Evolutionary conservation across 1,140 invertebrate genomes (phyloP), one percentile per base, ranked within the genome.

Genomic region (Cheumatopsyche charites): DNA sequence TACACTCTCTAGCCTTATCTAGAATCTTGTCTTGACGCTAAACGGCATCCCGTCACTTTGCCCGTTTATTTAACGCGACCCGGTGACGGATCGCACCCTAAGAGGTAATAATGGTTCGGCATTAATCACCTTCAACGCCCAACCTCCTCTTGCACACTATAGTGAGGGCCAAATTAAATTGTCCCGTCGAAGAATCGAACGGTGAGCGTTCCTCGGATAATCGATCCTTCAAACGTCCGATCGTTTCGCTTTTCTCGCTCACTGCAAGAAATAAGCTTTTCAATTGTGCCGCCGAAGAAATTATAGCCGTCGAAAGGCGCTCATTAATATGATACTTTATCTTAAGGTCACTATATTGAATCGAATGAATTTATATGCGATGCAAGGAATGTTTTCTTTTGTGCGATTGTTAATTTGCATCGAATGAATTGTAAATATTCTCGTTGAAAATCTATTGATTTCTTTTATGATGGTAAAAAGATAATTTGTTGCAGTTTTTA

Each of bases 101-200:
- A 67, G 26, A 67, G 49, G 70, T 69, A 67, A 65, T 74, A 63
- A 74, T 72, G 70, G 61, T 26, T 43, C 29, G 21, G 47, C 70
- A 74, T 74, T 74, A 71, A 74, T 74, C 73, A 71, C 73, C 29
- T 41, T 47, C 49, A 41, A 42, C 65, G 17, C 45, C 43, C 43
- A 21, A 13, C 7, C 55, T 11, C 2, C 7, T n/a, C 55, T 23
- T 6, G 1, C 15, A 47, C 2, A 7, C 21, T 17, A 58, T 9
- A 12, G 11, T 12, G 19, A 12, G 9, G 41, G 19, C 23, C 68
- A 62, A 62, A 70, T 70, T 70, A 43, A 62, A 70, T 45, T 70
- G 58, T 70, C 68, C 58, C 49, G 13, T 70, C 41, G 23, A 62
- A 62, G 45, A 68, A 68, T 68, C 66, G 66, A 68, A 68, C 26